Base-by-base conservation (phyloP, 1,140 invertebrate genomes). In the Habropoda laboriosa region DNA sequence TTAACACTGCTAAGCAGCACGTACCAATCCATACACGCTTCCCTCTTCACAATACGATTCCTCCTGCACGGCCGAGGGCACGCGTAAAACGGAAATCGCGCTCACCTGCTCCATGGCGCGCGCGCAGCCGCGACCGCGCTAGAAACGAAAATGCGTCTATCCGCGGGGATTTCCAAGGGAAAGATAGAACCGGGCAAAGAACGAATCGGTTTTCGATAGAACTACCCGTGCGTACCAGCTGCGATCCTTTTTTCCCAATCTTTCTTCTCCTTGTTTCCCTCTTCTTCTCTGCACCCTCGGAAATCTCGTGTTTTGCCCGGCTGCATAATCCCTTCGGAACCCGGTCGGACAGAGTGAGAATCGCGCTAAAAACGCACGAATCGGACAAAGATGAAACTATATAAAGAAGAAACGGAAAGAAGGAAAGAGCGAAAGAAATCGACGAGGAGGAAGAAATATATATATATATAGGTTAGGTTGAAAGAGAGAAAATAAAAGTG, bases 281-380 rank as follows among this genome's bases (percentile, higher is more conserved):
- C 38, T 16, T 18, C 42, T 35, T 58, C 30, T 38, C 16, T 40
- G 4, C 12, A 27, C 5, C 30, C 2, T 53, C 32, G 7, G 16
- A 57, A 40, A 7, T 35, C 21, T 21, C 45, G 10, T 27, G 32
- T 70, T 70, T 53, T 40, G 42, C 47, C 5, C 67, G 8, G 53
- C 72, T 70, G 71, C 30, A 49, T 83, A 84, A 84, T 84, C 82
- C 82, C 82, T 73, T 75, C 63, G 81, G n/a, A 75, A 30, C 27
- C 2, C 7, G 49, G n/a, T 8, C 12, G 12, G 45, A 47, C 12
- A 47, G 45, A 47, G 12, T 47, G 45, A 13, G 12, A 47, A 47
- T 16, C 12, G 12, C 3, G 18, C 12, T n/a, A 47, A 12, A 47
- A 16, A 18, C 12, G 12, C 12, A 18, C 45, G 45, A 47, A 47